Evolutionary conservation across 2,113 vertebrate species (phyloP).

Genomic region (Regulus satrapa): DNA sequence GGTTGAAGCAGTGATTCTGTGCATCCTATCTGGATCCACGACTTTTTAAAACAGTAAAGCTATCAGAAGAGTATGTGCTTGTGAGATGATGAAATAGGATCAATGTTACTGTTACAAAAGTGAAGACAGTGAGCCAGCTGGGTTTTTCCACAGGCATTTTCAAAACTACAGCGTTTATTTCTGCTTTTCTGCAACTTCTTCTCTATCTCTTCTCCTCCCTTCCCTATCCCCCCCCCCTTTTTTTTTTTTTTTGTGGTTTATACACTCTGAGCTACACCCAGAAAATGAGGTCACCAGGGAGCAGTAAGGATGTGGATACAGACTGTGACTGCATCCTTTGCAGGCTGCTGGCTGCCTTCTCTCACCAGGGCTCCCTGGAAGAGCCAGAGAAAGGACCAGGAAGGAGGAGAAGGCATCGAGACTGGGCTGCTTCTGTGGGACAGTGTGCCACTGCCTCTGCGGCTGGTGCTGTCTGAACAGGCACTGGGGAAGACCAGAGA

Average conservation of each 20-base stretch:
- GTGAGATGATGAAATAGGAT: constrained; percentile 46
- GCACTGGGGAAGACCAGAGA: not conserved
- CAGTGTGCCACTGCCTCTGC: not conserved
- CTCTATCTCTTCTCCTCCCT: constrained; percentile 31
- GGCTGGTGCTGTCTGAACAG: rapidly evolving
- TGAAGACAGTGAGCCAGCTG: constrained; percentile 52
- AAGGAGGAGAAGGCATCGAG: not conserved
- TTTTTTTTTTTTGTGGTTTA: not conserved
- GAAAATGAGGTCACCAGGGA: constrained; percentile 19
- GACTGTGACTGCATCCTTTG: not conserved
- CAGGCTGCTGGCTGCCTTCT: not conserved
- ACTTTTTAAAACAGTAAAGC: not conserved
- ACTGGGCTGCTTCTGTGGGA: not conserved
- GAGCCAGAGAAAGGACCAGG: rapidly evolving
- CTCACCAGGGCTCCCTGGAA: not conserved
- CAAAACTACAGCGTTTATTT: constrained; percentile 15
- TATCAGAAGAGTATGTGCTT: not conserved
- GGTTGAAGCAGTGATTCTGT: not conserved
- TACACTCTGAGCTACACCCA: constrained; percentile 10
- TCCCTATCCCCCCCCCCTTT: not conserved
- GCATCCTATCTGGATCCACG: not conserved
- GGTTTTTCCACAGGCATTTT: constrained; percentile 57
- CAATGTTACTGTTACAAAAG: constrained; percentile 57
- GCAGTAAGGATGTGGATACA: not conserved
- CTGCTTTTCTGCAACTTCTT: constrained; percentile 58